Evolutionary conservation across 1,140 invertebrate genomes (phyloP), one percentile per base, ranked within the genome.

Genomic region (Eueides isabella): DNA sequence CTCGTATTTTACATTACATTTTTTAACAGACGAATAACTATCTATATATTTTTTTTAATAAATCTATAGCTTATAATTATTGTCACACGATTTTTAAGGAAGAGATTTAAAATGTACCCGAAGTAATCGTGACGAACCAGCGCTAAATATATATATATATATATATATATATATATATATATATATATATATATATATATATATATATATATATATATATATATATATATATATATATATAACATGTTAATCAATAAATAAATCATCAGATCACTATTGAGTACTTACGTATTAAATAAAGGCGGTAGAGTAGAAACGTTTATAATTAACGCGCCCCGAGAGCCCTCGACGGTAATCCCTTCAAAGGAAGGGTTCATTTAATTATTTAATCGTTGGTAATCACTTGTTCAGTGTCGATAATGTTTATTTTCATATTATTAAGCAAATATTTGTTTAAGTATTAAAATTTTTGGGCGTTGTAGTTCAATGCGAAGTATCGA

Each of bases 381-480:
- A 72, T 72, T 72, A 66, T 72, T 65, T 72, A 72, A 72, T 72
- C 71, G 64, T 61, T 72, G 41, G 63, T 72, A 72, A 72, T 65
- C 71, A 72, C 71, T 72, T 66, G 62, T 55, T 70, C 23, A 9
- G 67, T 69, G 67, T 69, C 29, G 28, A 62, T 62, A 4, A 62
- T 55, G 9, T 55, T 55, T 55, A 19, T 55, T 26, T 55, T 55
- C 19, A 55, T 55, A 55, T 23, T 23, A n/a, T 26, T 44, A 7
- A n/a, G 5, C 41, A 44, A 44, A 44, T 44, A 19, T 44, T 44
- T 44, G 41, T 19, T 44, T 44, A 6, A 44, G 5, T 44, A 44
- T 19, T 19, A n/a, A n/a, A 19, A 44, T 19, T 5, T 44, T 5
- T 14, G 41, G n/a, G n/a, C n/a, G n/a, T n/a, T n/a, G n/a, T n/a